These are phyloP conservation scores for Halictus ligatus DNA, from an alignment of 2,888 invertebrate genomes.

Conservation along the genomic window DNA sequence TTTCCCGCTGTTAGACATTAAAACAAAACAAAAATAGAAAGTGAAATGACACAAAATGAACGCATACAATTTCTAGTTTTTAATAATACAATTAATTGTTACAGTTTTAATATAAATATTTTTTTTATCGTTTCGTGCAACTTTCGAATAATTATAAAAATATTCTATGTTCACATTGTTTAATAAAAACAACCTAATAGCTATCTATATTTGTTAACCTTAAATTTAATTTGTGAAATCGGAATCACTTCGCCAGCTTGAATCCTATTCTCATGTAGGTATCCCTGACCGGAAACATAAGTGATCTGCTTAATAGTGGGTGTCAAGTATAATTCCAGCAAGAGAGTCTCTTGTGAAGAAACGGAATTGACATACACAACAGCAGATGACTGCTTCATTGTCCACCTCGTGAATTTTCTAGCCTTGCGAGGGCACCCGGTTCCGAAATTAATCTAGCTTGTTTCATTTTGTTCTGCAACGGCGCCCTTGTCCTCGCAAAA, in stretches of 20 bases:
- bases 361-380: not conserved
- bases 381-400: slow-evolving; percentile 1
- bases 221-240: not conserved
- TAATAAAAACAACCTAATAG: no score
- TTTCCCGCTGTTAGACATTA: not conserved
- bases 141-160: no score
- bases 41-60: not conserved
- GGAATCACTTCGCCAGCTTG: not conserved
- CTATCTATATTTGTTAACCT: not conserved
- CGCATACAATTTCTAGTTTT: not conserved
- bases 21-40: not conserved
- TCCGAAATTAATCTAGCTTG: not conserved
- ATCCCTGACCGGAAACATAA: not conserved
- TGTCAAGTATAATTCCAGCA: not conserved
- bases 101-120: not conserved
- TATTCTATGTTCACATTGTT: no score
- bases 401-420: not conserved
- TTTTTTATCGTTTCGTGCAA: no score
- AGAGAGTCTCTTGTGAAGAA: not conserved
- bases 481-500: not conserved
- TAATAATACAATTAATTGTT: not conserved
- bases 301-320: not conserved
- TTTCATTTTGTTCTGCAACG: not conserved
- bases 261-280: not conserved
- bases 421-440: not conserved